Evolutionary conservation across 2,113 vertebrate genomes (phyloP).

Genomic region (Sylvilagus bachmani): DNA sequence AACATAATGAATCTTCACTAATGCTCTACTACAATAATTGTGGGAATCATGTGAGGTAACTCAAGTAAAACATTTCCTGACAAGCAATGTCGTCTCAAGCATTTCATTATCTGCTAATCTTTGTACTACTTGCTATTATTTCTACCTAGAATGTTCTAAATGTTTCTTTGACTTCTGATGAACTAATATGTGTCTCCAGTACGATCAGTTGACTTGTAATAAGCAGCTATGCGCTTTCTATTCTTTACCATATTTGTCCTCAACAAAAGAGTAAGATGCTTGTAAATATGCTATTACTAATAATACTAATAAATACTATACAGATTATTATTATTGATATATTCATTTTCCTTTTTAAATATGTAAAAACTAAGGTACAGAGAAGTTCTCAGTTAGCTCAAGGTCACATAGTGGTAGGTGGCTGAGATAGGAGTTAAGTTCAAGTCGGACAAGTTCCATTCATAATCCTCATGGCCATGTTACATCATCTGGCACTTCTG

Average conservation of each 20-base stretch:
- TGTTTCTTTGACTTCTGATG: not conserved
- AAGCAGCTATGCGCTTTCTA: not conserved
- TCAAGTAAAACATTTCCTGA: not conserved
- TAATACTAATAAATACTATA: not conserved
- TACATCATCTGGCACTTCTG: not conserved
- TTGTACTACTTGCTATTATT: conserved; percentile 8
- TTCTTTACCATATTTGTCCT: not conserved
- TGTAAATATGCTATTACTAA: not conserved
- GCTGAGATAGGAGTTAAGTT: not conserved
- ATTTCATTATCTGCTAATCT: not conserved
- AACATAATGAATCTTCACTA: not conserved
- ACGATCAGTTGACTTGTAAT: not conserved
- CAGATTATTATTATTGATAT: not conserved
- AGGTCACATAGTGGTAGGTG: not conserved
- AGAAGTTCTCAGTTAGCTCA: not conserved
- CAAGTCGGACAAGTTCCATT: not conserved
- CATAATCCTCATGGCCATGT: not conserved
- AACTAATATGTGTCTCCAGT: not conserved
- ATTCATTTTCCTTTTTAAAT: not conserved
- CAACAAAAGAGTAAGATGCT: not conserved
- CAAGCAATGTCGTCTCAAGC: not conserved
- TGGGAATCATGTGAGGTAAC: not conserved
- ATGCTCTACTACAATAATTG: not conserved
- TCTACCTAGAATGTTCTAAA: not conserved
- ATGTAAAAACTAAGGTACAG: not conserved